Conservation (phyloP, 2,888 invertebrate species). For the Apamea crenata region DNA sequence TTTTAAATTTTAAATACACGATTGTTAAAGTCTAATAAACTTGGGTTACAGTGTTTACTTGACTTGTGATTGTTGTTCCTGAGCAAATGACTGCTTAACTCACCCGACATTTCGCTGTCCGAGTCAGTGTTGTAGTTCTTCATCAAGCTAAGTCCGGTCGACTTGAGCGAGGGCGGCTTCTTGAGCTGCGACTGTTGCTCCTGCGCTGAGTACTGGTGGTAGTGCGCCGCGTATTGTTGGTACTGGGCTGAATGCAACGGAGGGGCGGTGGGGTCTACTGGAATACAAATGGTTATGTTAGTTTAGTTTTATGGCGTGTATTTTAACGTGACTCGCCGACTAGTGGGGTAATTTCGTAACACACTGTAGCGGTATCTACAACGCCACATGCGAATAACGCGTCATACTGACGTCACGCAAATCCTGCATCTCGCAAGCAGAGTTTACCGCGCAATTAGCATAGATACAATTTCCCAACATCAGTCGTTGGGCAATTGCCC, state of each 20-base stretch:
- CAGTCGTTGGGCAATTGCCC: too few species aligned
- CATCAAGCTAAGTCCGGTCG: constrained; percentile 89
- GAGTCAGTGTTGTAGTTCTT: constrained; percentile 91
- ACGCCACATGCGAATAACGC: too few species aligned
- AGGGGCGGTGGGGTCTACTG: constrained; percentile 55
- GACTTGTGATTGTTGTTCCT: constrained; percentile 53
- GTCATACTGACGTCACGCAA: too few species aligned
- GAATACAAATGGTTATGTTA: constrained; percentile 1
- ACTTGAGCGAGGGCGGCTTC: constrained; percentile 69
- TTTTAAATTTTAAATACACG: background rate
- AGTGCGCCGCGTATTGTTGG: constrained; percentile 76
- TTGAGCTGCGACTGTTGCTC: constrained; percentile 54
- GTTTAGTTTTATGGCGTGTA: too few species aligned
- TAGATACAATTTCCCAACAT: too few species aligned
- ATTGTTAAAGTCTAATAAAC: background rate
- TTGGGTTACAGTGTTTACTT: constrained; percentile 9
- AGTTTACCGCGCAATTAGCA: too few species aligned
- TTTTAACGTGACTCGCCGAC: too few species aligned
- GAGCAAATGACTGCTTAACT: constrained; percentile 69
- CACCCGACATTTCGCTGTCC: constrained; percentile 84
- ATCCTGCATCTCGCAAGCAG: too few species aligned
- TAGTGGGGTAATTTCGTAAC: too few species aligned
- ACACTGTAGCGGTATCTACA: too few species aligned
- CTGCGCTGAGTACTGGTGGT: constrained; percentile 73
- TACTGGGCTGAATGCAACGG: constrained; percentile 56